Conservation (phyloP, 2,797 vertebrate species). For the Lutjanus argentimaculatus region DNA sequence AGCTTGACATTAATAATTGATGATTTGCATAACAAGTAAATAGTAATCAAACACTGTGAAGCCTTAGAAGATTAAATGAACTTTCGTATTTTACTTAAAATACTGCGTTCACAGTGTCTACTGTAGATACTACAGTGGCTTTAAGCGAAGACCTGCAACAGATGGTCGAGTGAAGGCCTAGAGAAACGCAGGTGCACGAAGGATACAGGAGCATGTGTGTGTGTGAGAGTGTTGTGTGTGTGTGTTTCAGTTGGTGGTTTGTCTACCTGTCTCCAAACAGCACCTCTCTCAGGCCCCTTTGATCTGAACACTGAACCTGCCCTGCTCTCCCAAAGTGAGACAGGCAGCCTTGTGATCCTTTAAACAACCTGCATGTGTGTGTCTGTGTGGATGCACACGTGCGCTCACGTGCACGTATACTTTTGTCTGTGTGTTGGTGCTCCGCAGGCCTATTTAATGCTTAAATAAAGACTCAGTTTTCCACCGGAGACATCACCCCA, state of each 20-base stretch:
- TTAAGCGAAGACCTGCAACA: constrained; percentile 61
- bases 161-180: constrained; percentile 62
- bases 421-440: constrained; percentile 55
- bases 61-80: neutral
- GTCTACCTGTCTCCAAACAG: constrained; percentile 81
- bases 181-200: constrained; percentile 56
- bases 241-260: constrained; percentile 74
- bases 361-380: constrained; percentile 74
- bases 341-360: constrained; percentile 86
- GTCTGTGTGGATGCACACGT: constrained; percentile 30
- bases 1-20: neutral
- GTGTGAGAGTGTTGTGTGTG: constrained; percentile 20
- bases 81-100: neutral
- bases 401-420: constrained; percentile 23
- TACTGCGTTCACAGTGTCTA: neutral
- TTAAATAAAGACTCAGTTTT: constrained; percentile 87
- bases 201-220: constrained; percentile 38
- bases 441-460: constrained; percentile 82
- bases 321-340: constrained; percentile 85
- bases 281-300: constrained; percentile 85
- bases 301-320: constrained; percentile 86
- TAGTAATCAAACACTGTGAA: constrained; percentile 5
- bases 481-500: constrained; percentile 82
- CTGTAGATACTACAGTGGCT: constrained; percentile 18
- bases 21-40: constrained; percentile 25